phyloP scores from a whole-genome alignment of 2,113 vertebrate genomes.

The Ptilorrhoa leucosticta region DNA sequence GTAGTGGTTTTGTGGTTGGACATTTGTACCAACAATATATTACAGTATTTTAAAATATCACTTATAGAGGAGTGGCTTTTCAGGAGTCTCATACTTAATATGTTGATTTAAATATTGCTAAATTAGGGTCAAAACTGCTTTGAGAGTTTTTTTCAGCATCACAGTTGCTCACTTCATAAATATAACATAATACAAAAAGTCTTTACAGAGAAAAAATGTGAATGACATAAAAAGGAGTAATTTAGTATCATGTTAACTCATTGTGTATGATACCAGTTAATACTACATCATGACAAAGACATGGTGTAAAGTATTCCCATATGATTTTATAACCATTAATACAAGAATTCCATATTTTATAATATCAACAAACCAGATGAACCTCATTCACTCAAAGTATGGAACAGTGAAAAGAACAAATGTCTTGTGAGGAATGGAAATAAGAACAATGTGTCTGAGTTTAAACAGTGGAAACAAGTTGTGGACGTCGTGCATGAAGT shows the following conservation, averaged over 20 bases:
- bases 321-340: slow-evolving; percentile 72
- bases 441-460: slow-evolving; percentile 74
- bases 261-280: slow-evolving; percentile 68
- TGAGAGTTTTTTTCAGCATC: not conserved
- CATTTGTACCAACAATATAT: not conserved
- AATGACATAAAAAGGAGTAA: slow-evolving; percentile 72
- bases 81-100: not conserved
- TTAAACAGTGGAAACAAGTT: slow-evolving; percentile 69
- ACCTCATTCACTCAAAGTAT: slow-evolving; percentile 55
- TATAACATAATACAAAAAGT: slow-evolving; percentile 47
- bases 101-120: slow-evolving; percentile 1
- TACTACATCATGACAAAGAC: slow-evolving; percentile 66
- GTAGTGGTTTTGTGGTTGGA: not conserved
- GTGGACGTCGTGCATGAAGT: slow-evolving; percentile 41
- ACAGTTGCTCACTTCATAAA: slow-evolving; percentile 45
- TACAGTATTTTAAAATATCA: not conserved
- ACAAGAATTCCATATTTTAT: slow-evolving; percentile 75
- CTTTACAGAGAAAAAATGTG: slow-evolving; percentile 44
- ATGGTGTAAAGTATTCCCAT: slow-evolving; percentile 77
- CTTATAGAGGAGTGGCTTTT: not conserved
- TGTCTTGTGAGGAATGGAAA: slow-evolving; percentile 73
- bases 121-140: slow-evolving; percentile 20
- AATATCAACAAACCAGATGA: slow-evolving; percentile 77
- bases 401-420: slow-evolving; percentile 73
- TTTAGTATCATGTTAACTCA: slow-evolving; percentile 79